Percentiles rank a stretch among this genome's conserved stretches.
These are phyloP conservation scores for Chymomyza fuscimana DNA, from an alignment of 2,888 invertebrate species.

Conservation along the genomic window DNA sequence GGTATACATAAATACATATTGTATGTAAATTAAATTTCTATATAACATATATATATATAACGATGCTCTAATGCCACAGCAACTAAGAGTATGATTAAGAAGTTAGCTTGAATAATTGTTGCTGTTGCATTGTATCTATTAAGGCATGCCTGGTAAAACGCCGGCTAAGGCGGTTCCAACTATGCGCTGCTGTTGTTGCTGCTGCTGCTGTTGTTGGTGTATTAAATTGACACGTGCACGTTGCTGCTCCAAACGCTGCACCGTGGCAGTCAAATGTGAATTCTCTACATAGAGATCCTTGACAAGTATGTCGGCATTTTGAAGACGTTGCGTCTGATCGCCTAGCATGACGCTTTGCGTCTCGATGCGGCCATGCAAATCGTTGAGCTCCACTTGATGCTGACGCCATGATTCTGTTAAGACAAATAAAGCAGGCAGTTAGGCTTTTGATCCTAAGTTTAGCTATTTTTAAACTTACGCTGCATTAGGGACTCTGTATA, in stretches of 20 bases:
- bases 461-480: slow-evolving; percentile 80
- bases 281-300: slow-evolving; percentile 93
- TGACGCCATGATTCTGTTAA: slow-evolving; percentile 79
- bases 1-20: slow-evolving; percentile 38
- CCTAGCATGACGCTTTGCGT: slow-evolving; percentile 80
- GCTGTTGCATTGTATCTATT: slow-evolving; percentile 19
- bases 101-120: slow-evolving; percentile 9
- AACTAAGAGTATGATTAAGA: slow-evolving; percentile 1
- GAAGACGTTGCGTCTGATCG: slow-evolving; percentile 84
- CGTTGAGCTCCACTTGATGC: slow-evolving; percentile 79
- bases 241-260: slow-evolving; percentile 79
- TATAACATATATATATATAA: slow-evolving; percentile 38
- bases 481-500: slow-evolving; percentile 84
- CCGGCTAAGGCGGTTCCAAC: slow-evolving; percentile 41
- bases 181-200: slow-evolving; percentile 46
- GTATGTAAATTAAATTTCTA: slow-evolving; percentile 47
- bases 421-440: background rate
- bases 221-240: slow-evolving; percentile 76
- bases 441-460: background rate
- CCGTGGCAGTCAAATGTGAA: slow-evolving; percentile 86
- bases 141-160: slow-evolving; percentile 63
- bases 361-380: slow-evolving; percentile 81
- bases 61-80: slow-evolving; percentile 1
- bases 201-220: slow-evolving; percentile 68
- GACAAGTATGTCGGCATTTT: slow-evolving; percentile 87